Conservation (phyloP, 1,140 invertebrate genomes). For the Capitella teleta region DNA sequence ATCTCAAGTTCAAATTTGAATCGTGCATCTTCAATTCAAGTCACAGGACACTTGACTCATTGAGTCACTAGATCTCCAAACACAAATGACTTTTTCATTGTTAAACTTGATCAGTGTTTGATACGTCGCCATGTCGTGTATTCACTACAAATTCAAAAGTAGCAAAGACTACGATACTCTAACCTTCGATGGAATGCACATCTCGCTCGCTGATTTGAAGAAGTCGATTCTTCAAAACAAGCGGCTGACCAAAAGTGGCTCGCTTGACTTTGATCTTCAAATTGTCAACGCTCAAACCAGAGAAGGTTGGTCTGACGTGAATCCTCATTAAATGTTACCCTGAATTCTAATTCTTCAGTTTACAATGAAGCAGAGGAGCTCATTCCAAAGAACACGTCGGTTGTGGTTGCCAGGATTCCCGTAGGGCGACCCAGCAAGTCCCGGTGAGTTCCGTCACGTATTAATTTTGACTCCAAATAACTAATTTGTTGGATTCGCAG, state of each 20-base stretch:
- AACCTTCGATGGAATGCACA: slow-evolving; percentile 91
- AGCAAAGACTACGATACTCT: slow-evolving; percentile 88
- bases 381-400: slow-evolving; percentile 92
- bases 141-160: slow-evolving; percentile 97
- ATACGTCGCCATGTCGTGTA: slow-evolving; percentile 58
- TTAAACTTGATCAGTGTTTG: too few relatives aligned
- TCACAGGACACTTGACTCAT: too few relatives aligned
- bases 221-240: slow-evolving; percentile 90
- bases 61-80: too few relatives aligned
- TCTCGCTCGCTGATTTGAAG: slow-evolving; percentile 87
- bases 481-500: too few relatives aligned
- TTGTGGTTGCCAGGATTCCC: slow-evolving; percentile 87
- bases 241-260: slow-evolving; percentile 73
- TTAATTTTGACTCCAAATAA: too few relatives aligned
- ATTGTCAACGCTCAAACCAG: slow-evolving; percentile 96
- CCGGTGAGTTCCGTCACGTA: background rate
- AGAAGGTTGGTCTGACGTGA: slow-evolving; percentile 74
- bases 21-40: too few relatives aligned
- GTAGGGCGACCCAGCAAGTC: slow-evolving; percentile 33
- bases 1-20: too few relatives aligned
- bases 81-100: too few relatives aligned
- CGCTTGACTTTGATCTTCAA: slow-evolving; percentile 92
- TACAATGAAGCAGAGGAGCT: slow-evolving; percentile 81
- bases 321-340: too few relatives aligned
- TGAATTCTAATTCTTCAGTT: slow-evolving; percentile 60